Evolutionary conservation across 2,797 vertebrate species (phyloP).

Genomic region (Heteromormyrus szaboi): DNA sequence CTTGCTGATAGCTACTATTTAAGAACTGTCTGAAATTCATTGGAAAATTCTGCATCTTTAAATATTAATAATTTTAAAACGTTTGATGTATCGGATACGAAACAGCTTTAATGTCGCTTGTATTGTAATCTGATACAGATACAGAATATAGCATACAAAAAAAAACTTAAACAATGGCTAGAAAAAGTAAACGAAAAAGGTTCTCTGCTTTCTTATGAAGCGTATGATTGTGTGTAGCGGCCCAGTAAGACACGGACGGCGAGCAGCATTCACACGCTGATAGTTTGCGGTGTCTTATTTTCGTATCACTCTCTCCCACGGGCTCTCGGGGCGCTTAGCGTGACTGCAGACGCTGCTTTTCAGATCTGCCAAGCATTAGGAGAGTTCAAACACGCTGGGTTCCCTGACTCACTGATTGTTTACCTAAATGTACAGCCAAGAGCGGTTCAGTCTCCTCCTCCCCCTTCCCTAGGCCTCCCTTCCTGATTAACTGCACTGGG

Average conservation of each 20-base stretch:
- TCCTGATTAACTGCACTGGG: conserved; percentile 63
- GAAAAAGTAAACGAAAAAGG: not conserved
- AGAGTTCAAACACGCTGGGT: conserved; percentile 32
- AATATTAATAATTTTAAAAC: not conserved
- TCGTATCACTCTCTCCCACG: conserved; percentile 7
- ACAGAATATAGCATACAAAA: not conserved
- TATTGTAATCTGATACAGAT: not conserved
- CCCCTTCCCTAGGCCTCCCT: conserved; percentile 48
- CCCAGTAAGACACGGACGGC: not conserved
- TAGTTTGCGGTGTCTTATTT: not conserved
- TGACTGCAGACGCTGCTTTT: conserved; percentile 41
- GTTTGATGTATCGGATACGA: not conserved
- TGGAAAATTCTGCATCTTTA: not conserved
- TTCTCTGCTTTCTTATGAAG: not conserved
- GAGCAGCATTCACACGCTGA: not conserved
- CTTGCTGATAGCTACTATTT: not conserved
- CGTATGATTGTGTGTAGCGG: not conserved
- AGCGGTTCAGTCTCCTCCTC: conserved; percentile 47
- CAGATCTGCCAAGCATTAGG: conserved; percentile 47
- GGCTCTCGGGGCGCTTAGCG: conserved; percentile 40
- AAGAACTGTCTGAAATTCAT: not conserved
- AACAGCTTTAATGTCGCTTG: not conserved
- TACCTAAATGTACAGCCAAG: conserved; percentile 60
- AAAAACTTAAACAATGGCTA: not conserved
- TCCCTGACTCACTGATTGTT: conserved; percentile 60